Evolutionary conservation across 2,113 vertebrate species (phyloP).

Genomic region (Felis chaus): DNA sequence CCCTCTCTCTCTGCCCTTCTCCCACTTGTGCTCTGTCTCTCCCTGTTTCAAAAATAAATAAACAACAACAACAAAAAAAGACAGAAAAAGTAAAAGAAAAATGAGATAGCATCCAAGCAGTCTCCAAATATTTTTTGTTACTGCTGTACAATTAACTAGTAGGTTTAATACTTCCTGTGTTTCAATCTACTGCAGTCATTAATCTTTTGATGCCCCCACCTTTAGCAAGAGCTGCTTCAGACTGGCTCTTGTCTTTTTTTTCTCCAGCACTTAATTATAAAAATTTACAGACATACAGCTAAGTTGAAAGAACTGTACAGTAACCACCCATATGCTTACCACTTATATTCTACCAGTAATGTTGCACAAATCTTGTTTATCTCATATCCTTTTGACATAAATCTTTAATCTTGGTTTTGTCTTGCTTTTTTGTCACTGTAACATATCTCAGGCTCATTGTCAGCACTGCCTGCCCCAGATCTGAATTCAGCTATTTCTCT

Average conservation of each 20-base stretch:
- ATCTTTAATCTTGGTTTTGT: not conserved
- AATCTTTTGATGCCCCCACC: not conserved
- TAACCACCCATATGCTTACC: not conserved
- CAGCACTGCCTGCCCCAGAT: not conserved
- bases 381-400: not conserved
- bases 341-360: not conserved
- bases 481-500: not conserved
- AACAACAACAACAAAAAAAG: too few relatives aligned
- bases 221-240: not conserved
- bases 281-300: not conserved
- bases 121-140: not conserved
- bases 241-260: not conserved
- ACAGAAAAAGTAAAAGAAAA: not conserved
- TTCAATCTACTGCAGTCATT: not conserved
- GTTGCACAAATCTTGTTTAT: not conserved
- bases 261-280: not conserved
- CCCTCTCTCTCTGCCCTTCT: too few relatives aligned
- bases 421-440: not conserved
- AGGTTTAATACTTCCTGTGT: not conserved
- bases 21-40: too few relatives aligned
- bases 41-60: too few relatives aligned
- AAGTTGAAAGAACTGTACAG: not conserved
- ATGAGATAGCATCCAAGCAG: not conserved
- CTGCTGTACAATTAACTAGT: not conserved
- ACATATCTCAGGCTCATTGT: not conserved